Conservation (phyloP, 2,888 invertebrate genomes). For the Mesorhabditis belari region DNA sequence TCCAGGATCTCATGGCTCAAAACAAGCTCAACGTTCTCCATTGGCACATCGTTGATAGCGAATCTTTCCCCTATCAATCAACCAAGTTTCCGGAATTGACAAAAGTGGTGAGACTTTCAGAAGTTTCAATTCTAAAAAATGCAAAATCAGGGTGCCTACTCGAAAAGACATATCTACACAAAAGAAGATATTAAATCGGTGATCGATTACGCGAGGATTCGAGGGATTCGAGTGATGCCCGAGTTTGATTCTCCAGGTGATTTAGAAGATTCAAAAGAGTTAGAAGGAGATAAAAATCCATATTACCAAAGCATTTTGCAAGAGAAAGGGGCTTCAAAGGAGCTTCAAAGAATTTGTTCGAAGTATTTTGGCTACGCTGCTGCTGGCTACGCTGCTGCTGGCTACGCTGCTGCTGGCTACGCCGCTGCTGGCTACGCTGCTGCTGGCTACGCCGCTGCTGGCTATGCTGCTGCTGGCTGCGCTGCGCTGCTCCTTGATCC, state of each 20-base stretch:
- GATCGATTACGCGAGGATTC: slow-evolving; percentile 69
- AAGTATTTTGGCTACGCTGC: no score
- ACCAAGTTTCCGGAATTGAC: slow-evolving; percentile 66
- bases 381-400: no score
- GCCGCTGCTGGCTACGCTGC: no score
- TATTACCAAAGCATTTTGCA: neutral
- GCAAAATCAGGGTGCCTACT: slow-evolving; percentile 38
- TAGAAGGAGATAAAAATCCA: neutral
- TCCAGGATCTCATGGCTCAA: slow-evolving; percentile 54
- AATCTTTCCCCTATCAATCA: slow-evolving; percentile 83
- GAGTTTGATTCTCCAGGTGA: slow-evolving; percentile 73
- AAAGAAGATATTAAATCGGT: slow-evolving; percentile 63
- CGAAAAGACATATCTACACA: slow-evolving; percentile 37
- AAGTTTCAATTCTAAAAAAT: neutral
- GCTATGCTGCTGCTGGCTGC: no score
- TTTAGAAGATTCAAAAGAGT: neutral
- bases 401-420: no score
- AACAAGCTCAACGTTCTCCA: slow-evolving; percentile 88
- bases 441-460: no score
- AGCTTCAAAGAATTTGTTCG: no score
- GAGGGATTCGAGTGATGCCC: slow-evolving; percentile 78
- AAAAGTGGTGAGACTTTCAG: slow-evolving; percentile 8
- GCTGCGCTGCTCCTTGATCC: no score
- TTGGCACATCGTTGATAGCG: slow-evolving; percentile 88
- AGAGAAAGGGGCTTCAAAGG: no score